Conservation (phyloP, 2,113 vertebrate species). For the Puffinus mauretanicus region DNA sequence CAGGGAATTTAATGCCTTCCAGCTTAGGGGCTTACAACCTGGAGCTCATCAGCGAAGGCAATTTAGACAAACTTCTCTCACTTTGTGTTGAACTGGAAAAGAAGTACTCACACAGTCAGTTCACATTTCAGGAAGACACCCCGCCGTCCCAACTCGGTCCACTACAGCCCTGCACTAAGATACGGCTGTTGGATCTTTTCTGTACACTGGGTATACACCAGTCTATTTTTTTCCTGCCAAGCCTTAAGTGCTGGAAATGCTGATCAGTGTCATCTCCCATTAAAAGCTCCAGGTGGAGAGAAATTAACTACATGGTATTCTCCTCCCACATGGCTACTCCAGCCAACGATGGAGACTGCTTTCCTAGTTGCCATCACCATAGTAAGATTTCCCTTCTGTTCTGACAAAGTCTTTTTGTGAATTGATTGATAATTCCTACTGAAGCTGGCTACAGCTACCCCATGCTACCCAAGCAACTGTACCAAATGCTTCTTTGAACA, state of each 20-base stretch:
- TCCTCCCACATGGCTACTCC: not conserved
- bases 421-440: not conserved
- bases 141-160: not conserved
- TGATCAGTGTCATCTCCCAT: not conserved
- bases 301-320: not conserved
- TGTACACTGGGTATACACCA: not conserved
- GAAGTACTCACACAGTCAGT: not conserved
- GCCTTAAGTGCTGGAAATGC: not conserved
- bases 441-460: not conserved
- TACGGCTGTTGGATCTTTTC: not conserved
- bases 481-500: not conserved
- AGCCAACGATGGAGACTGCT: not conserved
- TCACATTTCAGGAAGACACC: not conserved
- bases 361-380: not conserved
- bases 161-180: not conserved
- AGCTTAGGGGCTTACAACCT: not conserved
- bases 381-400: not conserved
- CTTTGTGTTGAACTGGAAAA: rapidly evolving
- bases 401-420: not conserved
- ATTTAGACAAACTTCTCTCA: not conserved
- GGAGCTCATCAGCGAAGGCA: not conserved
- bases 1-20: not conserved
- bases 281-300: not conserved
- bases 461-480: not conserved
- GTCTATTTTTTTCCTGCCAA: not conserved